A percentile compares a stretch with the other conserved stretches of the same genome.
These are phyloP conservation scores for Megaptera novaeangliae DNA, from an alignment of 2,113 vertebrate genomes.

Conservation along the genomic window DNA sequence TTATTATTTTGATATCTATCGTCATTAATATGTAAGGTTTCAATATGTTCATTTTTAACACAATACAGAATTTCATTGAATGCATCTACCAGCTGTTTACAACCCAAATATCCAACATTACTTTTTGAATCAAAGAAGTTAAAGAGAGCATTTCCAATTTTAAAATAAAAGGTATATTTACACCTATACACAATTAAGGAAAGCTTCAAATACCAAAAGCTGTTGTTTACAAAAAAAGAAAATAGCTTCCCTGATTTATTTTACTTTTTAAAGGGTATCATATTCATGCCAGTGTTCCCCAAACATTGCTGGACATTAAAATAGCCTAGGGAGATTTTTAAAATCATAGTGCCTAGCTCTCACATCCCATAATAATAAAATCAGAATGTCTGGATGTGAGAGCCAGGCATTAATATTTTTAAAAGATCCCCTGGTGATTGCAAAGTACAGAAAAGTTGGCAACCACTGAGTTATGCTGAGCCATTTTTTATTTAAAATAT, in stretches of 20 bases:
- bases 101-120: background rate
- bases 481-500: slow-evolving; percentile 20
- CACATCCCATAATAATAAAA: slow-evolving; percentile 24
- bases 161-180: background rate
- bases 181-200: background rate
- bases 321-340: background rate
- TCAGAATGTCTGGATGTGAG: slow-evolving; percentile 14
- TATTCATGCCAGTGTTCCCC: background rate
- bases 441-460: slow-evolving; percentile 1
- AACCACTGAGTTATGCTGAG: background rate
- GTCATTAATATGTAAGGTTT: background rate
- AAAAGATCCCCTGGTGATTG: slow-evolving; percentile 10
- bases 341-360: background rate
- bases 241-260: background rate
- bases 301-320: background rate
- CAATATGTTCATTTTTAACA: background rate
- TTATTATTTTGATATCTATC: background rate
- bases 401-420: slow-evolving; percentile 10
- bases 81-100: background rate
- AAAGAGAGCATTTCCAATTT: background rate
- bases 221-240: background rate
- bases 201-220: background rate
- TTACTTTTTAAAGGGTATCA: background rate
- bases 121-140: background rate
- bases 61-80: background rate